Evolutionary conservation across 2,113 vertebrate species (phyloP).

Genomic region (Psittacula cyanocephala): DNA sequence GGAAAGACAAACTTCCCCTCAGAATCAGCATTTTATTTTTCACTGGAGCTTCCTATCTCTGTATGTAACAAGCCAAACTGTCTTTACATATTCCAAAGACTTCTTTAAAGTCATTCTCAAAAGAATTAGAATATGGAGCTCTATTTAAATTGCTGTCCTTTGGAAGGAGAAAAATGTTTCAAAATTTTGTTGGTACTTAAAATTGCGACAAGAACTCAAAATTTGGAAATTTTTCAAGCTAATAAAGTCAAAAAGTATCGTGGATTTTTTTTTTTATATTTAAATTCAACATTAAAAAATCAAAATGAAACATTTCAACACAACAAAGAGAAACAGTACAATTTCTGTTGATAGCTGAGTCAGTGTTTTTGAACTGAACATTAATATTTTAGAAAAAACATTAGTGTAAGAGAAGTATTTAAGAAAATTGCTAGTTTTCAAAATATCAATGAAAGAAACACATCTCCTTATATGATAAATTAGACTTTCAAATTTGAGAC

Average conservation of each 20-base stretch:
- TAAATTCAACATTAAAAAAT: background rate
- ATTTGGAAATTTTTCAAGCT: background rate
- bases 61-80: background rate
- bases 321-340: background rate
- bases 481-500: background rate
- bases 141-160: background rate
- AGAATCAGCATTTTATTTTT: background rate
- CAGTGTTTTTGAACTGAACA: background rate
- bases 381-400: background rate
- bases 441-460: background rate
- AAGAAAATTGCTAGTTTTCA: background rate
- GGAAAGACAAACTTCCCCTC: background rate
- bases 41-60: background rate
- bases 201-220: background rate
- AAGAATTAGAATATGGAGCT: background rate
- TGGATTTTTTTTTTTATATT: background rate
- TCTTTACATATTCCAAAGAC: background rate
- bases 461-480: background rate
- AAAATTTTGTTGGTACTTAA: background rate
- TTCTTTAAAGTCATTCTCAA: background rate
- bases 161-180: background rate
- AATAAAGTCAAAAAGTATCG: background rate
- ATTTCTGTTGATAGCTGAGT: background rate
- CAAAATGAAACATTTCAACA: background rate
- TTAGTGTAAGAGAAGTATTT: background rate